Conservation (phyloP, 2,113 vertebrate species). For the Hippolais icterina region DNA sequence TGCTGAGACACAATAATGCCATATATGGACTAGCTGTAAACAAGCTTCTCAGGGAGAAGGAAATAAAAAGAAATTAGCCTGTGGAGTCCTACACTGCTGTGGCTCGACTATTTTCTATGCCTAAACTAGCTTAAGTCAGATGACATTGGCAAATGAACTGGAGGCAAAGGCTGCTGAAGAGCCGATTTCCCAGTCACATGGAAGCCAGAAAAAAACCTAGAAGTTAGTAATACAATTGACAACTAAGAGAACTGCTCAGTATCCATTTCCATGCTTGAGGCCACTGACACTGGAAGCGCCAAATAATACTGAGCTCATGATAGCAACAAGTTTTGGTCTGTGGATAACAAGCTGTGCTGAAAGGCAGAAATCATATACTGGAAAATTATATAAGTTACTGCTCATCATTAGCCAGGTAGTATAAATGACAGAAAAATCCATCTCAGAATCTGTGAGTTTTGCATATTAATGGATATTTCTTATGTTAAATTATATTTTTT, state of each 20-base stretch:
- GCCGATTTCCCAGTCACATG: not conserved
- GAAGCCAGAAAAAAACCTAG: not conserved
- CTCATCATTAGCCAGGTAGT: not conserved
- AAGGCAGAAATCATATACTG: not conserved
- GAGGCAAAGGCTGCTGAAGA: not conserved
- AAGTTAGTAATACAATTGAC: not conserved
- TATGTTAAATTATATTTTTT: not conserved
- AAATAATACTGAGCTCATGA: not conserved
- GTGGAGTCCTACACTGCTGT: not conserved
- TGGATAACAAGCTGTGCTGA: not conserved
- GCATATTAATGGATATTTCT: not conserved
- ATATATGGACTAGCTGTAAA: not conserved
- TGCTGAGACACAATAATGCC: not conserved
- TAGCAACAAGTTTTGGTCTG: not conserved
- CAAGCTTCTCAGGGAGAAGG: not conserved
- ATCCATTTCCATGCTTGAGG: not conserved
- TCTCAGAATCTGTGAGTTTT: not conserved
- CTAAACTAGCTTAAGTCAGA: not conserved
- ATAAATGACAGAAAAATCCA: not conserved
- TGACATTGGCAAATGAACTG: not conserved
- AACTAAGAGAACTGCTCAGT: not conserved
- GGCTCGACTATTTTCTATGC: not conserved
- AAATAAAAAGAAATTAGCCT: not conserved
- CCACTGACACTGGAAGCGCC: not conserved
- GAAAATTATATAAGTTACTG: not conserved